phyloP scores from a whole-genome alignment of 2,113 vertebrate genomes.

The Lophura nycthemera region DNA sequence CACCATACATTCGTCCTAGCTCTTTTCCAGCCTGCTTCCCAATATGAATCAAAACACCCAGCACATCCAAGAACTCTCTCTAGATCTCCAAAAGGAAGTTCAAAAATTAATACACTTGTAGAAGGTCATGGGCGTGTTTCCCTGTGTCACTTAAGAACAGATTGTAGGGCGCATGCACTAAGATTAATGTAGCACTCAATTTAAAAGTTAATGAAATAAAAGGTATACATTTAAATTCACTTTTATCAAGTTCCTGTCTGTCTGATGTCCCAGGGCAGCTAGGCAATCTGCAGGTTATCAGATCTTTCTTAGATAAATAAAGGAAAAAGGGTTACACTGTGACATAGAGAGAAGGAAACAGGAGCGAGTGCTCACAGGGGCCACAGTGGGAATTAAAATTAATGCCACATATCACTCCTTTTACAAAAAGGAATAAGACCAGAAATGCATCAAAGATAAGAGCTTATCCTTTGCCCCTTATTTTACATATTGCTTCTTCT shows the following conservation, averaged over 20 bases:
- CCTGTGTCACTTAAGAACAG: not conserved
- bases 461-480: not conserved
- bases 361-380: not conserved
- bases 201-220: not conserved
- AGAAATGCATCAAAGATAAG: not conserved
- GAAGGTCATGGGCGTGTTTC: not conserved
- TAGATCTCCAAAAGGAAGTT: not conserved
- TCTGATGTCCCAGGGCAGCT: not conserved
- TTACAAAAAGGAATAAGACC: not conserved
- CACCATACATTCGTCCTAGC: not conserved
- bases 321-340: not conserved
- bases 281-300: not conserved
- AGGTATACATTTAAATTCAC: not conserved
- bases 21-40: not conserved
- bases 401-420: not conserved
- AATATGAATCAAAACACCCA: not conserved
- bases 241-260: not conserved
- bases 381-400: slow-evolving; percentile 25
- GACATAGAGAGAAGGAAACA: not conserved
- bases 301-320: slow-evolving; percentile 14
- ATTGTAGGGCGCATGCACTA: not conserved
- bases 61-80: not conserved
- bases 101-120: not conserved
- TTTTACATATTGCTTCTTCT: not conserved
- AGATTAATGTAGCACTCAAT: not conserved